Evolutionary conservation across 2,797 vertebrate genomes (phyloP).

Genomic region (Brotogeris chrysoptera): DNA sequence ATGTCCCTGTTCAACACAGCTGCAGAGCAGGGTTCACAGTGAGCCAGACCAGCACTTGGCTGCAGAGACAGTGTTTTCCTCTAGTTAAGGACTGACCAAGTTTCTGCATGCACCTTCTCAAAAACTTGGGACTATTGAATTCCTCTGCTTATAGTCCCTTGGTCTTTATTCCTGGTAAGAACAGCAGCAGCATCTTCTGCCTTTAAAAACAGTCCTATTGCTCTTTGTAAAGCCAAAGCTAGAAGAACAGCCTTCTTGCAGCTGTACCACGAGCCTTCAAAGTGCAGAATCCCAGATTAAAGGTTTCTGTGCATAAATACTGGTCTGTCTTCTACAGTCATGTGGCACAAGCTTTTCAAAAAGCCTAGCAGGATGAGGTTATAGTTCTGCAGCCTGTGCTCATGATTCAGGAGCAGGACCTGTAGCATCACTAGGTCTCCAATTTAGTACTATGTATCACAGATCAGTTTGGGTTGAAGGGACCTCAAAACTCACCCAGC

Average conservation of each 20-base stretch:
- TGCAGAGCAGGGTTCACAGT: rapidly evolving
- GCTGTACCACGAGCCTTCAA: background rate
- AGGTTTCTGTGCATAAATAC: background rate
- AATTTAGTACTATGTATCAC: background rate
- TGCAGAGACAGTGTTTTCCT: background rate
- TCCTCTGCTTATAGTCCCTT: background rate
- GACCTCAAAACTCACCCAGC: background rate
- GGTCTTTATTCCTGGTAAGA: background rate
- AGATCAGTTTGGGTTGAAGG: background rate
- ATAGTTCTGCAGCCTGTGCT: background rate
- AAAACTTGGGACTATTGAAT: background rate
- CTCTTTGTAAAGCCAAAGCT: background rate
- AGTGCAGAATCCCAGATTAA: background rate
- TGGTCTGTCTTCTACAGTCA: background rate
- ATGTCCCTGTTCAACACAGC: background rate
- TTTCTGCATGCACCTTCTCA: background rate
- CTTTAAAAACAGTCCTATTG: background rate
- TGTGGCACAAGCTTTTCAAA: background rate
- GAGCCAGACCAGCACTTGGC: background rate
- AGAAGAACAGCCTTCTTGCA: background rate
- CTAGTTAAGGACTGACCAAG: background rate
- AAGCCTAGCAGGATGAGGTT: background rate
- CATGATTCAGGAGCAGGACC: background rate
- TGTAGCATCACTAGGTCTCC: background rate
- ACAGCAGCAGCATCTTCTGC: background rate